Percentiles rank a stretch among this genome's conserved stretches.
Conservation (phyloP, 1,140 invertebrate species). For the Episyrphus balteatus region DNA sequence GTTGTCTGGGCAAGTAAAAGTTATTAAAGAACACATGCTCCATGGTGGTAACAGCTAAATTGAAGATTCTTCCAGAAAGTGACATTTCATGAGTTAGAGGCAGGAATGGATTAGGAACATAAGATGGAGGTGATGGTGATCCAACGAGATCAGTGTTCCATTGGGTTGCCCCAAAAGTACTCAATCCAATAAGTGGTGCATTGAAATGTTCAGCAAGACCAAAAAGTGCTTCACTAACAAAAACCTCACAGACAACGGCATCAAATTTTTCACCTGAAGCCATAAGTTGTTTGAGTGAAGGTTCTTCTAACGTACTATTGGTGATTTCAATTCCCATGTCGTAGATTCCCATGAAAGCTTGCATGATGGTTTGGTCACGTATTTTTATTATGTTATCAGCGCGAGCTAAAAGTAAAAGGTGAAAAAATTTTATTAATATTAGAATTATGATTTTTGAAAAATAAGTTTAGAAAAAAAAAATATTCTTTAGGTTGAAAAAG, state of each 20-base stretch:
- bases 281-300: constrained; percentile 10
- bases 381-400: constrained; percentile 12
- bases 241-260: constrained; percentile 29
- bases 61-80: constrained; percentile 26
- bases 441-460: too few species aligned
- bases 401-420: constrained; percentile 9
- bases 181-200: constrained; percentile 28
- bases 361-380: constrained; percentile 11
- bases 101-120: constrained; percentile 19
- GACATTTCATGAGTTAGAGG: constrained; percentile 24
- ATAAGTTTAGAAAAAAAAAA: too few species aligned
- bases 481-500: too few species aligned
- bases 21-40: constrained; percentile 2
- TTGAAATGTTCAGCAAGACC: constrained; percentile 30
- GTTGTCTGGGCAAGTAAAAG: constrained; percentile 13
- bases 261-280: constrained; percentile 27
- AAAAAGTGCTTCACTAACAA: constrained; percentile 25
- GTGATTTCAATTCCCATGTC: constrained; percentile 21
- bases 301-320: constrained; percentile 14
- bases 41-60: constrained; percentile 13
- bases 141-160: constrained; percentile 27
- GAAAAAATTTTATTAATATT: not conserved
- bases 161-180: constrained; percentile 26
- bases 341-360: constrained; percentile 18
- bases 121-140: constrained; percentile 10